phyloP scores from a whole-genome alignment of 2,113 vertebrate genomes.

The Anguilla japonica region DNA sequence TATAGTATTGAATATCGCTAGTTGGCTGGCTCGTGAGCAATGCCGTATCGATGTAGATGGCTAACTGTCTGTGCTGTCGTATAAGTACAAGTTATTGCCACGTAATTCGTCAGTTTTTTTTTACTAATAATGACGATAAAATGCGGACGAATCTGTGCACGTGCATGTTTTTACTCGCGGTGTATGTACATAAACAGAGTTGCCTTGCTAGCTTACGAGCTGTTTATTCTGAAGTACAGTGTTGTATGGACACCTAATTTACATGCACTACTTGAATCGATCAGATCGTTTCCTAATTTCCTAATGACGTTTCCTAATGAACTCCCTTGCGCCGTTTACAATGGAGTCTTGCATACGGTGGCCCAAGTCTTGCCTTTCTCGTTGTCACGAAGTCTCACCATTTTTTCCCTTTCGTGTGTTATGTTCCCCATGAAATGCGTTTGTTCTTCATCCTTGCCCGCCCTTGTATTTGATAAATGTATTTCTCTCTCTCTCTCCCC shows the following conservation, averaged over 20 bases:
- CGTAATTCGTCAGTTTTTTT: not conserved
- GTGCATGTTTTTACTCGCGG: not conserved
- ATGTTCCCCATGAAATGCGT: not conserved
- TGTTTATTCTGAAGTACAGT: not conserved
- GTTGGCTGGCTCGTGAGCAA: not conserved
- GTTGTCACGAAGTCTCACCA: not conserved
- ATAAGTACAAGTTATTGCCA: not conserved
- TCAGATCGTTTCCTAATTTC: not conserved
- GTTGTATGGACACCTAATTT: not conserved
- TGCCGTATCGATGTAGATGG: not conserved
- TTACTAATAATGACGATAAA: not conserved
- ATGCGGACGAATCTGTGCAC: not conserved
- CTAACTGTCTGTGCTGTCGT: not conserved
- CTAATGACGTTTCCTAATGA: no score
- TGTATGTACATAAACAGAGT: not conserved
- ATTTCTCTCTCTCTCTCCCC: conserved; percentile 8
- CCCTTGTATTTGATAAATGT: not conserved
- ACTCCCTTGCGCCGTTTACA: not conserved
- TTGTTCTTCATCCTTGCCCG: not conserved
- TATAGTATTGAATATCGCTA: not conserved
- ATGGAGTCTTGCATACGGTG: not conserved
- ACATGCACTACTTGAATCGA: not conserved
- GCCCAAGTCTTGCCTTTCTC: not conserved
- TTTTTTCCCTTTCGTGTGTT: not conserved
- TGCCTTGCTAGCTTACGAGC: not conserved